Evolutionary conservation across 2,797 vertebrate genomes (phyloP).

Genomic region (Pipistrellus pygmaeus): DNA sequence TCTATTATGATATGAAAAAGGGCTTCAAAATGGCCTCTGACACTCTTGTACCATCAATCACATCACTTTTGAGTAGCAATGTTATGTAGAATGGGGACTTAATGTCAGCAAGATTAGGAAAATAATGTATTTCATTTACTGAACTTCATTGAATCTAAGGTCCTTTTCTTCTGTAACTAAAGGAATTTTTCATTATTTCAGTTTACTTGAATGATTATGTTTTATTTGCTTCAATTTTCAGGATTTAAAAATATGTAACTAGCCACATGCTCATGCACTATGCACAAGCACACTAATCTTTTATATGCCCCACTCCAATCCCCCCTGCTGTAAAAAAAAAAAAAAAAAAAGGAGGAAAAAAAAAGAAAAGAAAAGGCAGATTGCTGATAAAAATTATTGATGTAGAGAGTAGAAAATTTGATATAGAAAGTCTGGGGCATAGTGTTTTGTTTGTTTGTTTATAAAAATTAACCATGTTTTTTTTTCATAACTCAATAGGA

Average conservation of each 20-base stretch:
- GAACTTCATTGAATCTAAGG: not conserved
- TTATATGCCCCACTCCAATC: not conserved
- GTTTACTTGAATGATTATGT: not conserved
- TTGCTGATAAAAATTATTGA: not conserved
- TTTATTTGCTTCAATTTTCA: not conserved
- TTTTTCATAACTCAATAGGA: not conserved
- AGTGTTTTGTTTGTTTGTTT: not conserved
- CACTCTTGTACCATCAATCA: not conserved
- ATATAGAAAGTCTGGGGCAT: not conserved
- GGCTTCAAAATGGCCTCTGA: not conserved
- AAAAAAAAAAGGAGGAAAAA: not conserved
- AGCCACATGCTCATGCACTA: too few relatives aligned
- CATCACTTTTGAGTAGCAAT: not conserved
- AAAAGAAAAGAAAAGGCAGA: not conserved
- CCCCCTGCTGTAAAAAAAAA: not conserved
- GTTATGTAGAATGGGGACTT: not conserved
- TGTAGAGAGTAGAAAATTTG: not conserved
- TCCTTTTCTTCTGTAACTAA: not conserved
- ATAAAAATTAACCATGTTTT: not conserved
- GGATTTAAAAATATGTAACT: not conserved
- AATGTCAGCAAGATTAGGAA: slow-evolving; percentile 1
- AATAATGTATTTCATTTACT: slow-evolving; percentile 16
- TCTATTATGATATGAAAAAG: not conserved
- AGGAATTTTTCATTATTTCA: not conserved
- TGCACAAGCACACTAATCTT: not conserved